Conservation (phyloP, 2,113 vertebrate genomes). For the Acinonyx jubatus region DNA sequence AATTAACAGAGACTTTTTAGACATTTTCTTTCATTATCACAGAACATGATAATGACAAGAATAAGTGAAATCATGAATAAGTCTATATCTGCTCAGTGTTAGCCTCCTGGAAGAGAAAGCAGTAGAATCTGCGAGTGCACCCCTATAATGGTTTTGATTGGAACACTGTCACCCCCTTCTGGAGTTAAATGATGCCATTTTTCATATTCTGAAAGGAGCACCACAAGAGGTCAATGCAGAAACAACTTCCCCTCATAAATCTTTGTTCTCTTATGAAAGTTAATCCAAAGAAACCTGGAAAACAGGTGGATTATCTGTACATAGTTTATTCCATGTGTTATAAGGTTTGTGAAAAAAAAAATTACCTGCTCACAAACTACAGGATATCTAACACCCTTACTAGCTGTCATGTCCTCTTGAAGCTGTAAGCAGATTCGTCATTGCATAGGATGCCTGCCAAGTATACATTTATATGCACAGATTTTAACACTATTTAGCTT, state of each 20-base stretch:
- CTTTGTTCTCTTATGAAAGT: slow-evolving; percentile 26
- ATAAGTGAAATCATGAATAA: background rate
- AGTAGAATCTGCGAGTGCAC: background rate
- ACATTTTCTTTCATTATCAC: background rate
- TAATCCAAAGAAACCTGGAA: slow-evolving; percentile 31
- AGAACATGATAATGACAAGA: background rate
- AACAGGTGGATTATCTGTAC: background rate
- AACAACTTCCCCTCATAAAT: background rate
- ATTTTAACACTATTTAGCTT: background rate
- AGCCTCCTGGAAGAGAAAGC: background rate
- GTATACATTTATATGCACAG: background rate
- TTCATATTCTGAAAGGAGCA: slow-evolving; percentile 27
- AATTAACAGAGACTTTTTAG: background rate
- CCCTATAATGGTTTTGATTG: background rate
- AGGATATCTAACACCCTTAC: background rate
- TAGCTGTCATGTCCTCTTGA: background rate
- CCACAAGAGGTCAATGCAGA: slow-evolving; percentile 11
- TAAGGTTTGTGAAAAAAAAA: background rate
- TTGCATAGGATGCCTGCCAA: background rate
- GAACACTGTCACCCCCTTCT: background rate
- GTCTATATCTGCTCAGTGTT: background rate
- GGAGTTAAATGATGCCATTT: background rate
- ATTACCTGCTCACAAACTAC: background rate
- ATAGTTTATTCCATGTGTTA: background rate
- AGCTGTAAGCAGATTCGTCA: background rate